Base-by-base conservation (phyloP, 1,140 invertebrate genomes). In the Conus ventricosus region DNA sequence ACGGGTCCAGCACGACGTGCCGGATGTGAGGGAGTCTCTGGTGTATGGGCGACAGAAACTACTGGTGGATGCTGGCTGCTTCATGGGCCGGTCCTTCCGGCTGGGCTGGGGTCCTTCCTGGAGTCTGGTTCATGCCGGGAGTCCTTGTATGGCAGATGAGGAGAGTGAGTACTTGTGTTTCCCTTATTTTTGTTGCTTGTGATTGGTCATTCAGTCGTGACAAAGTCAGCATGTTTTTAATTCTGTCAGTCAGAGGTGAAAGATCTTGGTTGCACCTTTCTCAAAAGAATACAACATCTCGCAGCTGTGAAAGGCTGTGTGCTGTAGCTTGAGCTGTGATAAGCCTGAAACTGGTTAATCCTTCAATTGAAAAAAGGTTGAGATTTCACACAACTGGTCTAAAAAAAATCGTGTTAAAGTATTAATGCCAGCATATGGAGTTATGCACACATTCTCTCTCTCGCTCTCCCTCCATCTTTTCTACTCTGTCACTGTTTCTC, bases 91-190 rank as follows among this genome's bases (percentile, higher is more conserved):
- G 5, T 96, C 96, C 86, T 97, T 97, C 88, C 96, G 97, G 91
- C 96, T 97, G 0, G 97, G 97, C 0, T 98, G 97, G 97, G 97
- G 96, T 0, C 96, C 96, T 1, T 96, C 91, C n/a, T 96, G 96
- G 89, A 96, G 96, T 0, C 91, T 98, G 11, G 96, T 96, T 25
- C 94, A 94, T 89, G 84, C 87, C 91, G 94, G 93, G 53, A 53
- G 87, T 60, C 80, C 88, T 25, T 87, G 85, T 55, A 55, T n/a
- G 39, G 51, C 85, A 3, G 51, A 55, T 13, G 71, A 87, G 39
- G 85, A 80, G n/a, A 84, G 88, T 89, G 80, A 25, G 84, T 86
- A n/a, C 23, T 75, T 54, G 25, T 87, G 84, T 67, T 20, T 89
- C 39, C 39, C 39, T 25, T 88, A 39, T 83, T 80, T 83, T 82